Base-by-base conservation (phyloP, 1,140 invertebrate species). In the Lepidostoma basale region DNA sequence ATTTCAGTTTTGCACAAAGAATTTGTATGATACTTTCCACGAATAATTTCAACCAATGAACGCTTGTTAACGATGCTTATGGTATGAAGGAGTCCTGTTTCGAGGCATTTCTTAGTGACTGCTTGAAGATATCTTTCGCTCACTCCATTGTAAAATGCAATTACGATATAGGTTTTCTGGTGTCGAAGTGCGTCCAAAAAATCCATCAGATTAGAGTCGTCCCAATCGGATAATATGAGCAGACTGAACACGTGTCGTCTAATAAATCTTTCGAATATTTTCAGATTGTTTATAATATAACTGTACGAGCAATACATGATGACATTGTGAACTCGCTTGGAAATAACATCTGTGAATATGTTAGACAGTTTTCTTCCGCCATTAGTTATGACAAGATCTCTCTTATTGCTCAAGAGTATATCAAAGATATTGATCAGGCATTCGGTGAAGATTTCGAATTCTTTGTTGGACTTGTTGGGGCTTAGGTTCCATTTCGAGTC, bases 231-330 rank as follows among this genome's bases (percentile, higher is more conserved):
- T 16, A 66, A 30, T 8, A 66, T 40, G 6, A 66, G 23, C 4
- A 66, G 14, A 45, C 52, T 44, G 36, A 20, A 56, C 18, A 58
- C 64, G 22, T 58, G 23, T 22, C 40, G 6, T 1, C 1, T 45
- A n/a, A 33, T 16, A 56, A 44, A 28, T 30, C 23, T 20, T 28
- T 25, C n/a, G n/a, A 56, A 66, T 33, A 18, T 12, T 22, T n/a
- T 23, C 8, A 58, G 30, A 33, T 66, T 40, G 9, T 66, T 56
- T 22, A 66, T 66, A 10, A 66, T 30, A 30, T 66, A 58, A 10
- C 40, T 58, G 30, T 66, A 36, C 3, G 64, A 66, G 23, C 30
- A 44, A 22, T 20, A 39, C n/a, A 16, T 66, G 0, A 58, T 10
- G 6, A 44, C 39, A 30, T 58, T 66, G 5, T 56, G 26, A 4